These are phyloP conservation scores for Drosophila chauvacae DNA, from an alignment of 1,140 invertebrate genomes.

Conservation along the genomic window DNA sequence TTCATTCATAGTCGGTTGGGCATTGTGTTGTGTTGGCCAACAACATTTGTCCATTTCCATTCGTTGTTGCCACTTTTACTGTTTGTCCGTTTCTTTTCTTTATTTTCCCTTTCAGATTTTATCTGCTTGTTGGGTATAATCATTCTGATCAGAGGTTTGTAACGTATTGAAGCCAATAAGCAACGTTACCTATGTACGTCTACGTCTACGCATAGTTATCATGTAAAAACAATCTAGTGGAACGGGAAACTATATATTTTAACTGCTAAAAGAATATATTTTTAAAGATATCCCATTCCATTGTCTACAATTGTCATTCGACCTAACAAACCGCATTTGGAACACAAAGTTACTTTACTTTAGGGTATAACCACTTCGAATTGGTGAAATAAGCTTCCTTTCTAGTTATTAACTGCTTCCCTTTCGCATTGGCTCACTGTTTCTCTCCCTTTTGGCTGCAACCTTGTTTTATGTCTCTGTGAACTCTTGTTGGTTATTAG, in stretches of 20 bases:
- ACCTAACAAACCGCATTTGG: no score
- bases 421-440: slow-evolving; percentile 25
- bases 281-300: neutral
- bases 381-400: neutral
- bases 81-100: slow-evolving; percentile 49
- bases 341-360: neutral
- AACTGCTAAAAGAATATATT: no score
- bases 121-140: neutral
- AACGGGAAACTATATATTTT: no score
- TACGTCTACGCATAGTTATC: neutral
- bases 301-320: neutral
- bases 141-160: neutral
- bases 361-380: neutral
- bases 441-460: slow-evolving; percentile 59
- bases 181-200: no score
- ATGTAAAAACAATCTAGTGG: neutral
- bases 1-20: slow-evolving; percentile 31
- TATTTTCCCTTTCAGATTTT: slow-evolving; percentile 36
- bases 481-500: slow-evolving; percentile 73
- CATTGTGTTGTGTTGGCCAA: slow-evolving; percentile 43
- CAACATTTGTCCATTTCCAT: slow-evolving; percentile 37
- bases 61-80: slow-evolving; percentile 53
- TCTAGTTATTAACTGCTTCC: slow-evolving; percentile 44
- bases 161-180: no score
- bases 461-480: slow-evolving; percentile 51